A percentile compares a stretch with the other conserved stretches of the same genome.
These are phyloP conservation scores for Apis cerana DNA, from an alignment of 1,140 invertebrate species.

Conservation along the genomic window DNA sequence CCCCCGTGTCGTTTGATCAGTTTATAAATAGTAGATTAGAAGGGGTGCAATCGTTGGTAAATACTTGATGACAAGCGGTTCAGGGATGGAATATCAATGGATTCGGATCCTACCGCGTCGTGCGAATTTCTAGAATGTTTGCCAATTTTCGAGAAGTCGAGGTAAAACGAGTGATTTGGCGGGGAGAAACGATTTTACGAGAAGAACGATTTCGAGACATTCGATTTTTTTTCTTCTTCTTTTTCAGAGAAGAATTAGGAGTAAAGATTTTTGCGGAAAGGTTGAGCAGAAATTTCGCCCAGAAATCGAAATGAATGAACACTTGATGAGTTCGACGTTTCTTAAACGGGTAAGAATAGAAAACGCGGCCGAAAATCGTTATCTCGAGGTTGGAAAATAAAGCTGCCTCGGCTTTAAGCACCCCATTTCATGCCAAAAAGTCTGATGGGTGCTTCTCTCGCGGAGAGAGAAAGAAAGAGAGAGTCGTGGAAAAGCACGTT, in stretches of 20 bases:
- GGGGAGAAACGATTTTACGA: constrained; percentile 18
- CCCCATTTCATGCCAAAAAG: constrained; percentile 26
- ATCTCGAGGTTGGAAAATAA: constrained; percentile 8
- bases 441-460: background rate
- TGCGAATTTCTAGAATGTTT: constrained; percentile 35
- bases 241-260: too few relatives aligned
- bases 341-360: background rate
- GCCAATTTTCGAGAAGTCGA: constrained; percentile 48
- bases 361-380: constrained; percentile 11
- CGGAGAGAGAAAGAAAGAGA: background rate
- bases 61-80: constrained; percentile 58
- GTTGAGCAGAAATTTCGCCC: too few relatives aligned
- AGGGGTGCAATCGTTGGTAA: constrained; percentile 60
- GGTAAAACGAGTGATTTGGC: constrained; percentile 11
- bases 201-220: background rate
- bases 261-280: too few relatives aligned
- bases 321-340: background rate
- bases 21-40: constrained; percentile 55
- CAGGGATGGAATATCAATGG: constrained; percentile 47
- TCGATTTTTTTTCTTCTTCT: background rate
- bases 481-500: background rate
- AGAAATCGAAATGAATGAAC: too few relatives aligned
- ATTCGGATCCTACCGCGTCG: background rate
- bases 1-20: background rate
- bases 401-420: constrained; percentile 17